Base-by-base conservation (phyloP, 1,140 invertebrate species). In the Philotrypesis tridentata region DNA sequence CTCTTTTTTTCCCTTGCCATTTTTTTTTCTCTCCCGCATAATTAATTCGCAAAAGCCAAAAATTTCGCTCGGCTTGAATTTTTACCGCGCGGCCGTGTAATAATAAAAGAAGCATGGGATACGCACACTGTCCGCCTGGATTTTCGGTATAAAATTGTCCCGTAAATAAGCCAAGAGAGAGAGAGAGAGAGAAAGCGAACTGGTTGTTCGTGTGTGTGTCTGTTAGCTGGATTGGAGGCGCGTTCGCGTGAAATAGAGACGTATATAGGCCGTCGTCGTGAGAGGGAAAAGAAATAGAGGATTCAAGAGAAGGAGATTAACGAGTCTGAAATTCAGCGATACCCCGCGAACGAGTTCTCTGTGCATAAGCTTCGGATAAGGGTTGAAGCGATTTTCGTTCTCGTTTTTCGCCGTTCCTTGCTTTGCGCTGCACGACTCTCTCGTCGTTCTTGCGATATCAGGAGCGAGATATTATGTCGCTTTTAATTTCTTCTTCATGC, bases 91-190 rank as follows among this genome's bases (percentile, higher is more conserved):
- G 5, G 43, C 1, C 2, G 21, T 21, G n/a, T 55, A 43, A 43
- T 7, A 14, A 43, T 55, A 55, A 55, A 17, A n/a, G 48, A 21
- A n/a, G 21, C 48, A 55, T 21, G 2, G 21, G 48, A n/a, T 55
- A 55, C n/a, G n/a, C n/a, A n/a, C 21, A 55, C 48, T 14, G 68
- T 80, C 63, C 55, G 55, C 70, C 77, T 61, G 79, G 55, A 75
- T 84, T 82, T 75, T 84, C 65, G 29, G 71, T 81, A 37, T 37
- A 33, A 70, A 72, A 71, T 78, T 29, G 55, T 55, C 11, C 73
- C 84, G 78, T 82, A 85, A 82, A 82, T 82, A 72, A 77, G 33
- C 60, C n/a, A 67, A n/a, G n/a, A n/a, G n/a, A n/a, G n/a, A n/a
- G n/a, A n/a, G n/a, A n/a, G n/a, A n/a, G n/a, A n/a, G n/a, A n/a